Base-by-base conservation (phyloP, 2,797 vertebrate genomes). In the Myotis myotis region DNA sequence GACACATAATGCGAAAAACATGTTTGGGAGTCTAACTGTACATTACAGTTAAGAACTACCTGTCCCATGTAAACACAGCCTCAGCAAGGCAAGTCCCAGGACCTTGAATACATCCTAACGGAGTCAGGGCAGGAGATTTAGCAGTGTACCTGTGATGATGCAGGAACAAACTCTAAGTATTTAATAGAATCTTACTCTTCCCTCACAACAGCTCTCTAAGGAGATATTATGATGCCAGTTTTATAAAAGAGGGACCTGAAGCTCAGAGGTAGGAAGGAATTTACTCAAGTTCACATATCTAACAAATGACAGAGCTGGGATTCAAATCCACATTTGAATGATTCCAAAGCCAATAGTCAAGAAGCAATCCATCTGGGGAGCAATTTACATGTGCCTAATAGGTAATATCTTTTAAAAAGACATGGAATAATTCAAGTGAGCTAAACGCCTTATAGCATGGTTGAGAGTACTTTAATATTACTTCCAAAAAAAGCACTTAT, bases 281-380 rank as follows among this genome's bases (percentile, higher is more conserved):
- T 88, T 91, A 19, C 55, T 15, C 13, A 91, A 64, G 20, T 89
- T 95, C 72, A 92, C 74, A 94, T 4, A 94, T 36, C 44, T 28
- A 89, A 60, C 22, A 70, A 85, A 66, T 13, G 5, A 66, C 23
- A 87, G 22, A 66, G 6, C 19, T 95, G 44, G 41, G 33, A 84
- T 80, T 81, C 83, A 72, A 94, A 33, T 38, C 22, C 64, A 71
- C 23, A 12, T 15, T 47, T 53, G 33, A 89, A 86, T 28, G 38
- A 70, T 30, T 81, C 30, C 51, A 86, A 66, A 71, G 23, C 28
- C 91, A 9, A 76, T 49, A 44, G 10, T n/a, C 78, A 70, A 28
- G 9, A 75, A 95, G 70, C 3, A 20, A 51, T 30, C 22, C 20
- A 17, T 47, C 5, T 53, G 22, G 3, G 53, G 15, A 89, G 16